Evolutionary conservation across 2,113 vertebrate genomes (phyloP), one percentile per base, ranked within the genome.

Genomic region (Nipponia nippon): DNA sequence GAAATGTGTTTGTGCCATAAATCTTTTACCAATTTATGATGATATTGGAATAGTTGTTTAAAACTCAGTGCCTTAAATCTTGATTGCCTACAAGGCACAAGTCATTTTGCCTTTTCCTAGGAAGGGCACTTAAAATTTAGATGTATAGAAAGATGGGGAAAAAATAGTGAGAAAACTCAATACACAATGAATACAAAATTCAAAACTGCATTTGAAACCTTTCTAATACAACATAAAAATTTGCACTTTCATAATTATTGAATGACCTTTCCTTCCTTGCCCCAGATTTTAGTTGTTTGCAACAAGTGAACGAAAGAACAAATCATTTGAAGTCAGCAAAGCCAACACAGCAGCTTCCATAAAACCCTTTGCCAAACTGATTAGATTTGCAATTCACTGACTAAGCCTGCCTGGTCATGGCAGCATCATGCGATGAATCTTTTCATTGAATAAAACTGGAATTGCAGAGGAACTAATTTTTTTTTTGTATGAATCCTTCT

Each of bases 301-400:
- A 94, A 96, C 89, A 98, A 98, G 96, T 91, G 80, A 97, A 84
- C 90, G 94, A 95, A 97, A 95, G 95, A 89, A 94, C 84, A 96
- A 96, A 92, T 95, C 83, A 90, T 91, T 97, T 91, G 67, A 97
- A 96, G 82, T 93, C 95, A 97, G 89, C 9, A 23, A 98, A 97
- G 93, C 91, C 87, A 97, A 91, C 97, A 91, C 93, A 97, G 77
- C 97, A 97, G 76, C 89, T 95, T 95, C 97, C 87, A 90, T 96
- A 97, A 97, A 91, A 97, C 96, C 94, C 91, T 98, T 97, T 98
- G 98, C 98, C 96, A 98, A 98, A 97, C 96, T 98, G 98, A 98
- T 98, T 98, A 97, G 98, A 96, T 98, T 98, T 98, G 98, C 98
- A 97, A 82, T 98, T 98, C 97, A 97, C 94, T 97, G 89, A 88